Conservation (phyloP, 2,797 vertebrate species). For the Eulemur mongoz region DNA sequence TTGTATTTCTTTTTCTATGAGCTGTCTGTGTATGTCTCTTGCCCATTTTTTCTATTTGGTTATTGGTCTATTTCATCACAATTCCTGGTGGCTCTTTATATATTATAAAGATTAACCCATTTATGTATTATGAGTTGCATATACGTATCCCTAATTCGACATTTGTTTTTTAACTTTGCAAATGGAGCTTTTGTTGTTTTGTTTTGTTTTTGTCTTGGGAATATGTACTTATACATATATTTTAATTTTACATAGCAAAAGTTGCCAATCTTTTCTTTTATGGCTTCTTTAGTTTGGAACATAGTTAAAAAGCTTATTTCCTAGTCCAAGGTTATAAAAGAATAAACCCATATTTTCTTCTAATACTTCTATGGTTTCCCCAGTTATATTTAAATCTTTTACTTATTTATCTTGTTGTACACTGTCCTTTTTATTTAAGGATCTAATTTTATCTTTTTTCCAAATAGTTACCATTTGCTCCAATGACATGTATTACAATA, state of each 20-base stretch:
- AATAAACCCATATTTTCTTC: not conserved
- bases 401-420: not conserved
- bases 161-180: conserved; percentile 19
- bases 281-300: not conserved
- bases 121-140: not conserved
- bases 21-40: not conserved
- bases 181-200: not conserved
- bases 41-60: not conserved
- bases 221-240: not conserved
- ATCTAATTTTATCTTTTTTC: not conserved
- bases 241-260: not conserved
- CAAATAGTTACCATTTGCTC: not conserved
- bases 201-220: not conserved
- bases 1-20: conserved; percentile 17
- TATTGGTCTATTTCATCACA: conserved; percentile 1
- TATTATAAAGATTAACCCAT: not conserved
- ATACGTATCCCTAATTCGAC: not conserved
- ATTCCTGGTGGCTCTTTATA: conserved; percentile 9
- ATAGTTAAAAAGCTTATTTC: not conserved
- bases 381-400: not conserved
- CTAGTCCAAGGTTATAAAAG: not conserved
- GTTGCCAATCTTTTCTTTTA: not conserved
- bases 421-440: not conserved
- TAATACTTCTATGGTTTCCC: not conserved
- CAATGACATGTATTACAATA: not conserved